Evolutionary conservation across 2,797 vertebrate species (phyloP), one percentile per base, ranked within the genome.

Genomic region (Alectoris magna): DNA sequence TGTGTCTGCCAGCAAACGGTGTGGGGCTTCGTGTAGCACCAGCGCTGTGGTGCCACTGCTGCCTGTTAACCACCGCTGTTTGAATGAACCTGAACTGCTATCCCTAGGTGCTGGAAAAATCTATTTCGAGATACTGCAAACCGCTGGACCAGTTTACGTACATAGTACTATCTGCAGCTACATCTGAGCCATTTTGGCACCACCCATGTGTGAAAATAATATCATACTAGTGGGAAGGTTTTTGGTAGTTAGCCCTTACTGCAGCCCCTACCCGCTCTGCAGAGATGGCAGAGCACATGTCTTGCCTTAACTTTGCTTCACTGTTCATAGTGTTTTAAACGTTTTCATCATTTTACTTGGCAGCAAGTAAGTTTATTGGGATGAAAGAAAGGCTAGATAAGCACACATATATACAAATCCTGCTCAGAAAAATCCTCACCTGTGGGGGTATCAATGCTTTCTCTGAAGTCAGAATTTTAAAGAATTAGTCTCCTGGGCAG

Each of bases 21-120:
- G 2, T 0, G 6, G 60, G 27, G 48, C 21, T 53, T 53, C 41
- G 14, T 59, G 74, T 1, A 36, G 39, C 22, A 53, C 6, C 31
- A 10, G 55, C 59, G 41, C n/a, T 0, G 11, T 18, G 18, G 21
- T 81, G 12, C 43, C 49, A 21, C 49, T 79, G 68, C 59, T 5
- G 2, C n/a, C 78, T n/a, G 0, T 2, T 5, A 39, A 64, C 1
- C 66, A 49, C 48, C 46, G 2, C 7, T 66, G 60, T 53, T 38
- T 11, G 76, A 68, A 56, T 7, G 19, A 71, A 83, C 43, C 60
- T 4, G 22, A 60, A 70, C 12, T 17, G 11, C 38, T 46, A 22
- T 43, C 34, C 55, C 41, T 41, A 74, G 55, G 48, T 6, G 1
- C 8, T 18, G 77, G 29, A 24, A 27, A 55, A 67, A 12, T 59